Base-by-base conservation (phyloP, 1,140 invertebrate species). In the Coptotermes formosanus region DNA sequence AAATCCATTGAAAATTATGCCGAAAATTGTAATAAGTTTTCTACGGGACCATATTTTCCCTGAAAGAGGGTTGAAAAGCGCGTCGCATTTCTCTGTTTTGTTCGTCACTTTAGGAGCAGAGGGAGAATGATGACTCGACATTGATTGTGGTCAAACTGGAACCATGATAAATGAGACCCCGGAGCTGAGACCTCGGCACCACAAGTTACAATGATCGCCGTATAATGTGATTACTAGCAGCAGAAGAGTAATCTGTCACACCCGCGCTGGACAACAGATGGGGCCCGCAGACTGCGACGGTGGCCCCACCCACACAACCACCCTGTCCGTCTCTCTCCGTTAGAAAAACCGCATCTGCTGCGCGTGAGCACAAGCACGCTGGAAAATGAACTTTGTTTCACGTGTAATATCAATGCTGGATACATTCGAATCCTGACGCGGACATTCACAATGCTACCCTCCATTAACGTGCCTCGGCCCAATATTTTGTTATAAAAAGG, bases 241-340 rank as follows among this genome's bases (percentile, higher is more conserved):
- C n/a, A 75, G 64, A 75, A 75, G 64, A 75, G 64, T 75, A 75
- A 75, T 75, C 25, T 75, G 64, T 75, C 64, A 75, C 64, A 75
- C 64, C 64, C 64, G 25, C 64, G 25, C 64, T 30, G 64, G 64
- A 75, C 64, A 75, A 75, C 64, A 75, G 64, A n/a, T 75, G 64
- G 64, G 64, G n/a, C 64, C 25, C 64, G n/a, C 64, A 75, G n/a
- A 21, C 64, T 75, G 64, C 64, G 25, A 30, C 64, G n/a, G 64
- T 30, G 64, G n/a, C 21, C 8, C 64, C 9, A 30, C 9, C n/a
- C 64, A 7, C n/a, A 25, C 25, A 2, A 25, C 64, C n/a, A 8
- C 64, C 14, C 25, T 30, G 25, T 30, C 7, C 14, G 25, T 75
- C 25, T 75, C 25, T n/a, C 7, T 75, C 64, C 7, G 25, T 16